phyloP scores from a whole-genome alignment of 2,888 invertebrate genomes.

The Boloria selene region DNA sequence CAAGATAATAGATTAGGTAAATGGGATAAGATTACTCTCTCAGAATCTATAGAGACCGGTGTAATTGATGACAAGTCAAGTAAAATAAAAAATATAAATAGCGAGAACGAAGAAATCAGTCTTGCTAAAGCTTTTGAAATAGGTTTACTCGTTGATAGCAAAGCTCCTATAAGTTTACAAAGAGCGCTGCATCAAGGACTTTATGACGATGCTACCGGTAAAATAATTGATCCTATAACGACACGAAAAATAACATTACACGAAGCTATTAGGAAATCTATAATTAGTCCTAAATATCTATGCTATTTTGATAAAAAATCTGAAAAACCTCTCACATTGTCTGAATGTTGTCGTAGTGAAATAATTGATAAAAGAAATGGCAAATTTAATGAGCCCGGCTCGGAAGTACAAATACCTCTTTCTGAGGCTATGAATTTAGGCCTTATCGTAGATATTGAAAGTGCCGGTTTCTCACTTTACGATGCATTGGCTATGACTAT shows the following conservation, averaged over 20 bases:
- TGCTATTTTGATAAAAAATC: slow-evolving; percentile 91
- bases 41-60: slow-evolving; percentile 89
- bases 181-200: slow-evolving; percentile 93
- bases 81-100: slow-evolving; percentile 86
- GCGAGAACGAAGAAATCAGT: slow-evolving; percentile 85
- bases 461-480: slow-evolving; percentile 90
- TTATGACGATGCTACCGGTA: slow-evolving; percentile 90
- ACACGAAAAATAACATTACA: slow-evolving; percentile 90
- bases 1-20: slow-evolving; percentile 89
- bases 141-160: slow-evolving; percentile 90
- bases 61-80: slow-evolving; percentile 88
- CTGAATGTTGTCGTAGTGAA: slow-evolving; percentile 90
- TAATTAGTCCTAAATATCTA: slow-evolving; percentile 90
- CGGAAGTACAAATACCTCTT: slow-evolving; percentile 85
- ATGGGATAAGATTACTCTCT: slow-evolving; percentile 89
- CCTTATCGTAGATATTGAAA: slow-evolving; percentile 93
- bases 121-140: slow-evolving; percentile 90
- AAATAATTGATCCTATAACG: slow-evolving; percentile 90
- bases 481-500: slow-evolving; percentile 90
- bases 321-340: slow-evolving; percentile 86
- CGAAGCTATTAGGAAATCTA: slow-evolving; percentile 90
- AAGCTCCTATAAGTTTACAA: slow-evolving; percentile 91
- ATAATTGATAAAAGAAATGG: slow-evolving; percentile 91
- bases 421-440: slow-evolving; percentile 89
- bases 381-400: slow-evolving; percentile 88